Conservation (phyloP, 2,113 vertebrate species). For the Indri indri region DNA sequence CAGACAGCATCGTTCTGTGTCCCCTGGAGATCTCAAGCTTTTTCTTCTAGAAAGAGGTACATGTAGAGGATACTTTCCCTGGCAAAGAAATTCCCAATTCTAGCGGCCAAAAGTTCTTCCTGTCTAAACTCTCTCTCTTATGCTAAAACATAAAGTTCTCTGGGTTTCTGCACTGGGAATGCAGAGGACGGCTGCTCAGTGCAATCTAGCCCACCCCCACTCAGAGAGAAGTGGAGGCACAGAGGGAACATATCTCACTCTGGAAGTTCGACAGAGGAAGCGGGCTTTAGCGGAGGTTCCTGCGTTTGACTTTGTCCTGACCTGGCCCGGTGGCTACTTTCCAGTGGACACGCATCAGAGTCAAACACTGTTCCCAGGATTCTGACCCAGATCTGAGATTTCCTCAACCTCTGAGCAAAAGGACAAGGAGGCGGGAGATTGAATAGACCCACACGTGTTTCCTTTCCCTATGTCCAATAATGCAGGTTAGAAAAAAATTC, state of each 20-base stretch:
- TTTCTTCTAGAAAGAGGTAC: neutral
- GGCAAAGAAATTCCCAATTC: neutral
- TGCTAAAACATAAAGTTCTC: neutral
- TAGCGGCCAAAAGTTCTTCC: neutral
- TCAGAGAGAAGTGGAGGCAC: neutral
- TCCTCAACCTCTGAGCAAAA: neutral
- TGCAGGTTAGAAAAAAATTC: neutral
- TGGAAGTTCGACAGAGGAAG: neutral
- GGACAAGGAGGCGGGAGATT: neutral
- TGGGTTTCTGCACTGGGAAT: neutral
- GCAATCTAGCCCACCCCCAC: fast-evolving
- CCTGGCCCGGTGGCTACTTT: neutral
- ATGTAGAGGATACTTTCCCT: neutral
- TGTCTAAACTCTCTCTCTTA: neutral
- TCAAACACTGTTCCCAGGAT: neutral
- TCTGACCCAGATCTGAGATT: neutral
- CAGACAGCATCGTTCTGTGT: fast-evolving
- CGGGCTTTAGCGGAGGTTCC: neutral
- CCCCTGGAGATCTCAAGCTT: neutral
- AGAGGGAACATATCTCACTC: fast-evolving
- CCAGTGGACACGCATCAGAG: fast-evolving
- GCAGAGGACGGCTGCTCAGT: fast-evolving
- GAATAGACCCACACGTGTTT: neutral
- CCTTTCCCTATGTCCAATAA: neutral
- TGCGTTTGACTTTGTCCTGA: neutral